Evolutionary conservation across 2,797 vertebrate species (phyloP), one percentile per base, ranked within the genome.

Genomic region (Melanotaenia boesemani): DNA sequence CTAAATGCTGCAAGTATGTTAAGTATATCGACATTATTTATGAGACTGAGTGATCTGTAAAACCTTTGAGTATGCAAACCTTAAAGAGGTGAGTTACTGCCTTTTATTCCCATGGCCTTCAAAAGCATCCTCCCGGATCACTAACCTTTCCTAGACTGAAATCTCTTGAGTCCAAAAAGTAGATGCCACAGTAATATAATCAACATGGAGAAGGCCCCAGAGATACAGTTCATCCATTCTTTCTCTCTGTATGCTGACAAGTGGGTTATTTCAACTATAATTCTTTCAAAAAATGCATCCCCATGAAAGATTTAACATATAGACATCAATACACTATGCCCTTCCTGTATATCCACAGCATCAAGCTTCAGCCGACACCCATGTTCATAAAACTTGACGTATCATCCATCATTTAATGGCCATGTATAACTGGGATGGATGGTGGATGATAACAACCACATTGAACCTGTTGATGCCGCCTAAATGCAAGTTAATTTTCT

Each of bases 321-420:
- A 39, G 32, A 10, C 3, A 26, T 4, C 6, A 67, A 28, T 61
- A 10, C 24, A 39, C 11, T 6, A 59, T 26, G 18, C 2, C 70
- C 6, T 20, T 8, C 30, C 7, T 41, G 22, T 24, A 59, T 64
- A 28, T 56, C 7, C 39, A 56, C 32, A 63, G 28, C 2, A 41
- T 7, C 24, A 32, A 60, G 39, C 10, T 61, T 59, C 41, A 58
- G 52, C 10, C 44, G 28, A 8, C 12, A 22, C 15, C 37, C 9
- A 32, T 70, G 30, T 34, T 66, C 57, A 64, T 26, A 24, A 63
- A 59, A 34, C 34, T 22, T 65, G 8, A 16, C 15, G 6, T 48
- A 48, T 16, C 20, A 48, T 6, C 46, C 46, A 48, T 48, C 20
- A 48, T 48, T 2, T 48, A n/a, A 48, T 48, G 46, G 6, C 6